Evolutionary conservation across 2,113 vertebrate genomes (phyloP), one percentile per base, ranked within the genome.

Genomic region (Xenopus borealis): DNA sequence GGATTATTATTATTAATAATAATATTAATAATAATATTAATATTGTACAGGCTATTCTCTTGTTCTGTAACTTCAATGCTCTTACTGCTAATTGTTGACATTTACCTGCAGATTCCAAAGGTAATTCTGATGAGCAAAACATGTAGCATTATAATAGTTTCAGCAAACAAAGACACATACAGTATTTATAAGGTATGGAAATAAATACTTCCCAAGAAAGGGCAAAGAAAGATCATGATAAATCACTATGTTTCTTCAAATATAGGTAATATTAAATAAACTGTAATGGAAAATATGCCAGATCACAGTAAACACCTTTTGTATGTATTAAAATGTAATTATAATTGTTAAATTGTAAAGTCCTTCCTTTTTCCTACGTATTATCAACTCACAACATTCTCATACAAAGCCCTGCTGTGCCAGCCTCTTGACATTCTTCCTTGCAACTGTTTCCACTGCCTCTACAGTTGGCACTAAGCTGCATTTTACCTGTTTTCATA

Each of bases 401-500:
- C 66, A n/a, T 61, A 62, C 14, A 52, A 62, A 18, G 52, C 72
- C 57, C 72, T 47, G 23, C 44, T 4, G 72, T 44, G 46, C 40
- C 62, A 69, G 44, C 53, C 55, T 74, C 40, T 11, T 52, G 58
- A 20, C 63, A 46, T 30, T 55, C 72, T 58, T 19, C 62, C 17
- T 59, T 66, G 62, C 63, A 59, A 73, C 50, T 46, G 30, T 66
- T 50, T 59, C n/a, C 52, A 59, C 58, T 59, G 72, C n/a, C 63
- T 67, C 63, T 74, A 63, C 20, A 45, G 58, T 66, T 40, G 12
- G 58, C 63, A 67, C 66, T 74, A 74, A 74, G 30, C 10, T 45
- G 27, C 13, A 17, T n/a, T n/a, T n/a, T 20, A 58, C n/a, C n/a
- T n/a, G n/a, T n/a, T n/a, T n/a, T n/a, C n/a, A n/a, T n/a, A n/a